A percentile compares a stretch with the other conserved stretches of the same genome.
Conservation (phyloP, 2,113 vertebrate species). For the Lutjanus erythropterus region DNA sequence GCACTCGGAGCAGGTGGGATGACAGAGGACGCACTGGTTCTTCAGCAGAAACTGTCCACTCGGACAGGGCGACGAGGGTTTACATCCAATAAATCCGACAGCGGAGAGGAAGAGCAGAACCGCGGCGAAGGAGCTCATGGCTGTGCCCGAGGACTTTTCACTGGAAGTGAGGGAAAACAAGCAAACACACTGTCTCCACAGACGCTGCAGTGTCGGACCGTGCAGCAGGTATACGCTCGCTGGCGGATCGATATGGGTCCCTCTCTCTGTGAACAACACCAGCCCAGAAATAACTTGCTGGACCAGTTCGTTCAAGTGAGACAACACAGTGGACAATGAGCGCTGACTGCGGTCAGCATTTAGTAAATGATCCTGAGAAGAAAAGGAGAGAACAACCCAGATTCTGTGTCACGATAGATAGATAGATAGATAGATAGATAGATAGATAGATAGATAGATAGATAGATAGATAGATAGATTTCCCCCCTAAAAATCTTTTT, state of each 20-base stretch:
- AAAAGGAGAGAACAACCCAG: constrained; percentile 9
- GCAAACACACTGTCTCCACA: constrained; percentile 5
- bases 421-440: constrained; percentile 6
- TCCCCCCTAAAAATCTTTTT: not conserved
- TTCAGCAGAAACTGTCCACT: constrained; percentile 82
- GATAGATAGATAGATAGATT: not conserved
- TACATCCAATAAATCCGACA: constrained; percentile 57
- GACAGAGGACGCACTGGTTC: constrained; percentile 83
- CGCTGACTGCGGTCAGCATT: constrained; percentile 46
- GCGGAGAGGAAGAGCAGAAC: constrained; percentile 48
- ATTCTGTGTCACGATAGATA: not conserved
- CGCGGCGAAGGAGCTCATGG: constrained; percentile 67
- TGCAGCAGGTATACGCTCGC: constrained; percentile 66
- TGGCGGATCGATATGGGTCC: constrained; percentile 50
- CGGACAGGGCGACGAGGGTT: constrained; percentile 70
- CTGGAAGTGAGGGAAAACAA: constrained; percentile 24
- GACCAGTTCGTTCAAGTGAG: constrained; percentile 68
- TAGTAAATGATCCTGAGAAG: constrained; percentile 8
- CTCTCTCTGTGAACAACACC: constrained; percentile 48
- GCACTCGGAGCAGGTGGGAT: constrained; percentile 84
- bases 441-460: not conserved
- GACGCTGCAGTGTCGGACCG: constrained; percentile 63
- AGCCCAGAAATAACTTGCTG: constrained; percentile 70
- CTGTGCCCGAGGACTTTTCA: constrained; percentile 45
- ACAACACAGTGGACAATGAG: constrained; percentile 69